These are phyloP conservation scores for Kryptolebias marmoratus DNA, from an alignment of 2,113 vertebrate genomes.

Conservation along the genomic window DNA sequence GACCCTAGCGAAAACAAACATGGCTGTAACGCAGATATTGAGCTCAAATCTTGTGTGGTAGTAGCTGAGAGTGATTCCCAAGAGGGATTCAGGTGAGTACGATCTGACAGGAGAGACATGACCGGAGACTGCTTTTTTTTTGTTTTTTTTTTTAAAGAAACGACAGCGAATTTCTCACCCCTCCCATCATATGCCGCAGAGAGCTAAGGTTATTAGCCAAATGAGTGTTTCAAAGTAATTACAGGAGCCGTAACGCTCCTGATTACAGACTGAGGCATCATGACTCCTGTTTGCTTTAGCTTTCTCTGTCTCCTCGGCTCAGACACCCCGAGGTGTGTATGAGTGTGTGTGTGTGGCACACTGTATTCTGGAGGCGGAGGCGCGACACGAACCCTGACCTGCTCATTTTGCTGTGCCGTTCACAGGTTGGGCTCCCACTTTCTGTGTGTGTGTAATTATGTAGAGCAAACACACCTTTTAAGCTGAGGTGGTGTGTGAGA, in stretches of 20 bases:
- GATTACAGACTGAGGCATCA: conserved; percentile 66
- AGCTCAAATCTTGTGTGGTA: too few species aligned
- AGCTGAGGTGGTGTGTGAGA: not conserved
- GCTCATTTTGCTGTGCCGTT: conserved; percentile 35
- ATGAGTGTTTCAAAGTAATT: conserved; percentile 73
- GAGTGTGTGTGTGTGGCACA: conserved; percentile 15
- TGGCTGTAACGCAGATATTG: too few species aligned
- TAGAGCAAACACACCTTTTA: not conserved
- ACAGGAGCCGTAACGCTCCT: conserved; percentile 47
- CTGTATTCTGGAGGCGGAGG: conserved; percentile 31
- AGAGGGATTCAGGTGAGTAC: not conserved
- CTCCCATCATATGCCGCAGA: conserved; percentile 15
- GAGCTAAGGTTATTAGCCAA: conserved; percentile 63
- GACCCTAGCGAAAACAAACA: too few species aligned
- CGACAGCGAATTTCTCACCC: conserved; percentile 20
- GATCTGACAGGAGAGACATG: not conserved
- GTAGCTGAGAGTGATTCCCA: too few species aligned
- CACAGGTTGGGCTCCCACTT: conserved; percentile 25
- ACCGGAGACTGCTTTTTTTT: not conserved
- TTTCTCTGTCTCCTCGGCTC: conserved; percentile 61
- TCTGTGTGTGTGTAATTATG: conserved; percentile 16
- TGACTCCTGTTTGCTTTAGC: conserved; percentile 62
- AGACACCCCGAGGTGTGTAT: conserved; percentile 25
- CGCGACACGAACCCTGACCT: conserved; percentile 41
- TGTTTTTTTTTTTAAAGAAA: not conserved